Conservation (phyloP, 2,113 vertebrate species). For the Phrynosoma platyrhinos region DNA sequence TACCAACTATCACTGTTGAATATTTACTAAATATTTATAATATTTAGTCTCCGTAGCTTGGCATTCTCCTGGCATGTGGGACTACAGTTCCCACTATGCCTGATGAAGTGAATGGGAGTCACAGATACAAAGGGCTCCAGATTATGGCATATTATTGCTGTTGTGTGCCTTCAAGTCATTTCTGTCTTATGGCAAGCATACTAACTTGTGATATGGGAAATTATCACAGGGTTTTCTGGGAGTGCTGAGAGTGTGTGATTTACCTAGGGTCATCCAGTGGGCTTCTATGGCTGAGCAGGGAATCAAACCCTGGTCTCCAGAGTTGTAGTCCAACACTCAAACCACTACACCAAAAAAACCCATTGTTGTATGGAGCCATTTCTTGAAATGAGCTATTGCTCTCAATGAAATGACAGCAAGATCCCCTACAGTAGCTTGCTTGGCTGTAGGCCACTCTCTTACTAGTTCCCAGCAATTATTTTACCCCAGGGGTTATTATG, state of each 20-base stretch:
- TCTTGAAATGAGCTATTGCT: not conserved
- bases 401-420: constrained; percentile 21
- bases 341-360: not conserved
- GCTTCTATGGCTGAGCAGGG: not conserved
- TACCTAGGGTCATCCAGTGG: not conserved
- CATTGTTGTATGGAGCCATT: constrained; percentile 12
- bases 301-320: no score
- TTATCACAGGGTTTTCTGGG: no score
- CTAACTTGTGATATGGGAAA: no score
- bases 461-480: not conserved
- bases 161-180: no score
- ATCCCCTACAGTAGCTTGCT: constrained; percentile 16
- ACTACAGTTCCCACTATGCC: not conserved
- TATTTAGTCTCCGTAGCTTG: not conserved
- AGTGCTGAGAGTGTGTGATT: no score
- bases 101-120: not conserved
- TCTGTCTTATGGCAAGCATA: no score
- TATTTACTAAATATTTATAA: not conserved
- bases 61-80: not conserved
- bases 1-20: not conserved
- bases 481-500: not conserved
- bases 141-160: no score
- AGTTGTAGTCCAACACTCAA: no score
- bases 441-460: constrained; percentile 14
- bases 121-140: no score